Evolutionary conservation across 1,140 invertebrate species (phyloP).

Genomic region (Gerris buenoi): DNA sequence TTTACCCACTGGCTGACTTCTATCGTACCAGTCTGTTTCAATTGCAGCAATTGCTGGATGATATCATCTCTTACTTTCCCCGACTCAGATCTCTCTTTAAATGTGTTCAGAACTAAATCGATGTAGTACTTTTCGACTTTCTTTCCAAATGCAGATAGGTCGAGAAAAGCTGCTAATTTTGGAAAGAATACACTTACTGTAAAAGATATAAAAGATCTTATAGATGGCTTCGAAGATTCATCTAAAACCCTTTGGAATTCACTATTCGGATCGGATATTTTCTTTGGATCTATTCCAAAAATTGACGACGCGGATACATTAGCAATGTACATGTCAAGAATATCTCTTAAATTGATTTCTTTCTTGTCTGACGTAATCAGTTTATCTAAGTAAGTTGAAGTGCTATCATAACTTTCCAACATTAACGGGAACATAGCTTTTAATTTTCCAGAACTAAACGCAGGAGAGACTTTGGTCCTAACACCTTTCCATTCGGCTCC

Average conservation of each 20-base stretch:
- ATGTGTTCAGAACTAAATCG: not conserved
- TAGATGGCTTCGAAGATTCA: not conserved
- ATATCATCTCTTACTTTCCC: not conserved
- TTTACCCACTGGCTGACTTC: not conserved
- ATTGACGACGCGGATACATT: not conserved
- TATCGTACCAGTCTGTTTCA: not conserved
- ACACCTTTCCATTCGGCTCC: constrained; percentile 41
- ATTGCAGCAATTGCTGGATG: not conserved
- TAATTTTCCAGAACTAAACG: constrained; percentile 43
- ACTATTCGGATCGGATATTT: not conserved
- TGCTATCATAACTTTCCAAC: not conserved
- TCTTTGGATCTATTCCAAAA: not conserved
- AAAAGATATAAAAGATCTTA: not conserved
- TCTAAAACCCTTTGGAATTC: not conserved
- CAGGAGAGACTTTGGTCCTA: constrained; percentile 41
- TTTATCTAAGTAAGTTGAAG: not conserved
- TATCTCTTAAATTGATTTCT: too few species aligned
- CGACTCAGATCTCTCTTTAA: not conserved
- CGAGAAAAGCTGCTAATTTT: not conserved
- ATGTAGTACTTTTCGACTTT: not conserved
- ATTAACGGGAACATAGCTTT: constrained; percentile 16
- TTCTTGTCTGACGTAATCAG: too few species aligned
- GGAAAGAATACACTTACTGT: not conserved
- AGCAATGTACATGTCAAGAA: not conserved
- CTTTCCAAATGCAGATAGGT: not conserved